Conservation (phyloP, 2,113 vertebrate species). For the Sciurus niger region DNA sequence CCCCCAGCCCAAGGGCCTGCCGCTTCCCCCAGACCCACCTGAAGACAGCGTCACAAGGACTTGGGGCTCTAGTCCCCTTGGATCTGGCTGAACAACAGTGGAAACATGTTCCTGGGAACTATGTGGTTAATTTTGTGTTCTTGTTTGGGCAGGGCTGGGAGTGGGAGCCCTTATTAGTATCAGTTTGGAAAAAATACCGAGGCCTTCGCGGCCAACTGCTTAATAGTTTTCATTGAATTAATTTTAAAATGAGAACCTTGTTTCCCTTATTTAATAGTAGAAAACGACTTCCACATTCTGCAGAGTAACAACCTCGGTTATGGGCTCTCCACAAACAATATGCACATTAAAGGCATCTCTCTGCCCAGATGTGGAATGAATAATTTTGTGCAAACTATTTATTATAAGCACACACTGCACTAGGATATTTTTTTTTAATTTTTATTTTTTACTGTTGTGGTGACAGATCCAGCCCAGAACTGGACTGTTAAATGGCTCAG, state of each 20-base stretch:
- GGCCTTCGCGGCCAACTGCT: constrained; percentile 86
- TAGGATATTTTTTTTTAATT: constrained; percentile 84
- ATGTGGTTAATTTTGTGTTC: constrained; percentile 83
- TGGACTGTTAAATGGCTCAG: constrained; percentile 86
- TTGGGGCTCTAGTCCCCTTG: not conserved
- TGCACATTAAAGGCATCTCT: constrained; percentile 86
- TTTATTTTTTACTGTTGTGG: constrained; percentile 89
- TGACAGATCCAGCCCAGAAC: constrained; percentile 91
- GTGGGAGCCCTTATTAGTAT: constrained; percentile 80
- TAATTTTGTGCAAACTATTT: constrained; percentile 89
- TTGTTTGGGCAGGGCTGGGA: constrained; percentile 81
- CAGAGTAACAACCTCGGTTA: constrained; percentile 84
- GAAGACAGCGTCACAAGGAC: not conserved
- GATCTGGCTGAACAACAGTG: not conserved
- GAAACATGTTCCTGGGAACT: constrained; percentile 70
- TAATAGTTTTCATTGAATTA: constrained; percentile 90
- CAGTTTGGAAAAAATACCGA: constrained; percentile 86
- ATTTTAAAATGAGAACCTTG: constrained; percentile 89
- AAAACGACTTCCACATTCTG: constrained; percentile 89
- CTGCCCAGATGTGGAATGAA: constrained; percentile 87
- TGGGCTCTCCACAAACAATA: constrained; percentile 85
- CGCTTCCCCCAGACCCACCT: not conserved
- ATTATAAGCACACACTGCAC: constrained; percentile 88
- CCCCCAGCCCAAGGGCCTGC: not conserved
- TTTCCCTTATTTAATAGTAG: constrained; percentile 90